A percentile compares a stretch with the other conserved stretches of the same genome.
Evolutionary conservation across 2,797 vertebrate species (phyloP).

Genomic region (Clarias pachynema): DNA sequence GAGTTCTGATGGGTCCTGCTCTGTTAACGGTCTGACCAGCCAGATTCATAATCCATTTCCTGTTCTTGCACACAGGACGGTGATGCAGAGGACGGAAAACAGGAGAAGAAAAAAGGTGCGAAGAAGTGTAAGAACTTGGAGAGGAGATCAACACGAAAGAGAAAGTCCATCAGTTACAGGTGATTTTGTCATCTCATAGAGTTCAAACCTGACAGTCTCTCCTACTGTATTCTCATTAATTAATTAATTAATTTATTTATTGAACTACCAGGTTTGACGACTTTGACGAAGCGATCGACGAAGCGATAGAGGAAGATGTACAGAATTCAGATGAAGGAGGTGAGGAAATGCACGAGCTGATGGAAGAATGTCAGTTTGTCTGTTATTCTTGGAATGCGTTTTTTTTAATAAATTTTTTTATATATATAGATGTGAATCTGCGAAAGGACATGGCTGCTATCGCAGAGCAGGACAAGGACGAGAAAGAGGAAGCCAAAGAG

Average conservation of each 20-base stretch:
- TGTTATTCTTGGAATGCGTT: not conserved
- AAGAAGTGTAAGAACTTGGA: conserved; percentile 90
- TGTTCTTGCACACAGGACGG: conserved; percentile 74
- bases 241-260: not conserved
- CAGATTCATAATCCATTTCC: not conserved
- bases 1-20: not conserved
- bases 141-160: conserved; percentile 89
- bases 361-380: not conserved
- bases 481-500: conserved; percentile 83
- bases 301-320: conserved; percentile 95
- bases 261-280: conserved; percentile 88
- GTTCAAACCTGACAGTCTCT: not conserved
- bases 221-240: not conserved
- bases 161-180: conserved; percentile 98
- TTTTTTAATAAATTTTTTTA: no score
- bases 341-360: conserved; percentile 55
- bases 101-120: conserved; percentile 89
- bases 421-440: conserved; percentile 71
- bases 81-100: conserved; percentile 71
- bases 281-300: conserved; percentile 97
- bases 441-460: conserved; percentile 83
- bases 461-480: conserved; percentile 79
- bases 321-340: conserved; percentile 86
- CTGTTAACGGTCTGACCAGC: not conserved
- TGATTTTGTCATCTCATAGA: conserved; percentile 52